Conservation (phyloP, 2,797 vertebrate species). For the Enteromius treurensis region DNA sequence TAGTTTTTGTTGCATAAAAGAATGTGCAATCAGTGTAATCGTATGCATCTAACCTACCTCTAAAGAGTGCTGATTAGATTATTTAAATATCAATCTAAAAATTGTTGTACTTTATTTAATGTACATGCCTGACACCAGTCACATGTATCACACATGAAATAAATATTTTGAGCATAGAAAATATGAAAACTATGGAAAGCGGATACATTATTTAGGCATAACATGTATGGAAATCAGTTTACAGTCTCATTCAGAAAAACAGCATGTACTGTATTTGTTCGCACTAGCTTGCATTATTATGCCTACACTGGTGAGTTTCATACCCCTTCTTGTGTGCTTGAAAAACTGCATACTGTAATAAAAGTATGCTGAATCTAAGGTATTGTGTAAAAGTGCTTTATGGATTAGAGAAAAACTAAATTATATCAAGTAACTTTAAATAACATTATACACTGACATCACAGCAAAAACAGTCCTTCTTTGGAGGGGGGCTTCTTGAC, state of each 20-base stretch:
- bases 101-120: not conserved
- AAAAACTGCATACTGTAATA: not conserved
- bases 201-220: not conserved
- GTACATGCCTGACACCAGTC: not conserved
- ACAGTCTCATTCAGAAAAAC: not conserved
- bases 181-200: not conserved
- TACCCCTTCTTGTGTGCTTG: not conserved
- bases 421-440: not conserved
- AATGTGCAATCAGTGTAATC: not conserved
- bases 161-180: not conserved
- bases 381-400: not conserved
- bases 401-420: not conserved
- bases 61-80: not conserved
- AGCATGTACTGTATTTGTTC: not conserved
- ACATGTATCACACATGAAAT: not conserved
- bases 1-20: not conserved
- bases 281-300: not conserved
- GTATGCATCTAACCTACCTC: not conserved
- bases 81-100: not conserved
- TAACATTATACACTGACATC: not conserved
- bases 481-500: not conserved
- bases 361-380: not conserved
- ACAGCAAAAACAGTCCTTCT: not conserved
- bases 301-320: not conserved
- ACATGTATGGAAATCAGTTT: not conserved